Evolutionary conservation across 1,140 invertebrate genomes (phyloP).

Genomic region (Globodera ellingtonae): DNA sequence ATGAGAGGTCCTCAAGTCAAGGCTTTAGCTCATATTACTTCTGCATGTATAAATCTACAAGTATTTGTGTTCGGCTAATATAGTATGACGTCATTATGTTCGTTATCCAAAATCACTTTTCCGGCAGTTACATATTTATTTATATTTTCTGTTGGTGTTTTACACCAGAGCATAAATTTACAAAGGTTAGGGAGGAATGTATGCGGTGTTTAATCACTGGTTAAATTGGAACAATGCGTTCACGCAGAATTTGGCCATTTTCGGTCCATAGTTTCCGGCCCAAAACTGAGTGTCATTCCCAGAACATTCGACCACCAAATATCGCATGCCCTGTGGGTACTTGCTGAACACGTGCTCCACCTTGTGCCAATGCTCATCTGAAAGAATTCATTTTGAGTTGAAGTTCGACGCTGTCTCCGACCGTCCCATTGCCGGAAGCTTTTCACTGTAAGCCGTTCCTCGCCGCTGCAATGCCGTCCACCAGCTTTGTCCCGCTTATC

Average conservation of each 20-base stretch:
- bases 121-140: no score
- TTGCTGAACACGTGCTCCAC: conserved; percentile 33
- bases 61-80: no score
- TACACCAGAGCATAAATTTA: no score
- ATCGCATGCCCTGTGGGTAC: conserved; percentile 27
- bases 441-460: not conserved
- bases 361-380: conserved; percentile 29
- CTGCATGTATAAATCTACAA: no score
- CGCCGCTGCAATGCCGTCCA: not conserved
- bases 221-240: conserved; percentile 30
- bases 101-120: no score
- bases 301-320: conserved; percentile 24
- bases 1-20: no score
- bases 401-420: conserved; percentile 1
- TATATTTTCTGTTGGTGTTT: no score
- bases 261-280: conserved; percentile 36
- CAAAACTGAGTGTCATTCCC: conserved; percentile 37
- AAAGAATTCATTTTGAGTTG: conserved; percentile 1
- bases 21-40: no score
- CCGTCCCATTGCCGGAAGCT: conserved; percentile 38
- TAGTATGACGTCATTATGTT: no score
- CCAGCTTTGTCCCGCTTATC: no score
- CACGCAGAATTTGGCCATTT: conserved; percentile 40
- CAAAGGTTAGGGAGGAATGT: no score
- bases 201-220: not conserved